phyloP scores from a whole-genome alignment of 1,140 invertebrate species.

The Lepidurus arcticus region DNA sequence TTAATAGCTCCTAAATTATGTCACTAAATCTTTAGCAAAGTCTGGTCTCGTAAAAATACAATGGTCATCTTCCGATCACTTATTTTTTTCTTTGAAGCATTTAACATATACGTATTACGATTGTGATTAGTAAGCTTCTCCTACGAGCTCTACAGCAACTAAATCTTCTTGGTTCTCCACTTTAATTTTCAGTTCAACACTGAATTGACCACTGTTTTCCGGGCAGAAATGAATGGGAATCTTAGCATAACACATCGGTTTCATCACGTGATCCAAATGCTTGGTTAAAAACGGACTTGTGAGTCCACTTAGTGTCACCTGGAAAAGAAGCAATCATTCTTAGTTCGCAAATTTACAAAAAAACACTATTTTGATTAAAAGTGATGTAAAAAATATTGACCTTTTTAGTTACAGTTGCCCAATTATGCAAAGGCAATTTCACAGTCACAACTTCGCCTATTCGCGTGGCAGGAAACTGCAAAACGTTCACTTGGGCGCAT shows the following conservation, averaged over 20 bases:
- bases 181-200: neutral
- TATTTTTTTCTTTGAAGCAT: neutral
- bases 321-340: neutral
- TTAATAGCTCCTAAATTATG: too few species aligned
- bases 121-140: neutral
- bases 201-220: neutral
- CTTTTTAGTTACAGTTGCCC: neutral
- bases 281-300: constrained; percentile 1
- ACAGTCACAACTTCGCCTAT: neutral
- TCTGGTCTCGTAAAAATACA: constrained; percentile 2
- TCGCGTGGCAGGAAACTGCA: neutral
- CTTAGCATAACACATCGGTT: neutral
- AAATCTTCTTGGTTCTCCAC: neutral
- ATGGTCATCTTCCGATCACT: neutral
- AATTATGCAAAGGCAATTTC: neutral
- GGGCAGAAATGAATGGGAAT: constrained; percentile 12
- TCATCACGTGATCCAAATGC: neutral
- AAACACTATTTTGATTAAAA: too few species aligned
- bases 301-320: neutral
- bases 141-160: neutral
- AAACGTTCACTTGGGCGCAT: neutral
- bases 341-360: too few species aligned
- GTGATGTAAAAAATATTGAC: neutral
- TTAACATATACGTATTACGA: neutral
- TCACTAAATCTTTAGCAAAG: neutral